Percentiles rank a stretch among this genome's conserved stretches.
Evolutionary conservation across 2,888 invertebrate genomes (phyloP).

Genomic region (Cephus spinipes): DNA sequence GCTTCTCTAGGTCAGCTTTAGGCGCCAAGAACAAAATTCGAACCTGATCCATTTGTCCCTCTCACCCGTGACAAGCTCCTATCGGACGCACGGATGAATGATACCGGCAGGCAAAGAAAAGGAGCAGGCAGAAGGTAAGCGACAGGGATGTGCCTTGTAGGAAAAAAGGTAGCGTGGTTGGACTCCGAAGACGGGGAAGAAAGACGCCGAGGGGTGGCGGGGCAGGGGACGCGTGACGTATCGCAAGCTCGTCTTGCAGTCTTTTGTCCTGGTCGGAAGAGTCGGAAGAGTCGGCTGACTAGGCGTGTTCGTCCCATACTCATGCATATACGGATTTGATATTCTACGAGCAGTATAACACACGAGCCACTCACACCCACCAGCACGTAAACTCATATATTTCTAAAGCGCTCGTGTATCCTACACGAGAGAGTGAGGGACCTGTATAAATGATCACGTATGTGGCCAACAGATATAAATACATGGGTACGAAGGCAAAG

Average conservation of each 20-base stretch:
- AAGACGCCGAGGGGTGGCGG: not conserved
- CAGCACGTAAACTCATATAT: not conserved
- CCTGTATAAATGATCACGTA: not conserved
- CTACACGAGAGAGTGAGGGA: not conserved
- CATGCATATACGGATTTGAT: not conserved
- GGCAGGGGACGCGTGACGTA: not conserved
- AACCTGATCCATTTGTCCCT: not conserved
- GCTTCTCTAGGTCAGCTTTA: not conserved
- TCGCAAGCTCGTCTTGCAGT: not conserved
- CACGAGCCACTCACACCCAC: not conserved
- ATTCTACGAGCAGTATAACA: not conserved
- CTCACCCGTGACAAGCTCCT: not conserved
- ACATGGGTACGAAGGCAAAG: not conserved
- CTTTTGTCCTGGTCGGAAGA: not conserved
- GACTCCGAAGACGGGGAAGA: not conserved
- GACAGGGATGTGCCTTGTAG: not conserved
- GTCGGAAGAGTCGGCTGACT: not conserved
- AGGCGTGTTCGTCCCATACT: not conserved
- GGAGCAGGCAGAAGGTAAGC: not conserved
- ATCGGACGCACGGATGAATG: not conserved
- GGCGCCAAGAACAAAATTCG: not conserved
- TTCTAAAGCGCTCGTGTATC: not conserved
- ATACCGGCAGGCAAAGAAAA: not conserved
- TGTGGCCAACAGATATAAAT: not conserved
- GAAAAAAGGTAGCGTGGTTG: not conserved